Evolutionary conservation across 2,113 vertebrate genomes (phyloP).

Genomic region (Ictalurus punctatus): DNA sequence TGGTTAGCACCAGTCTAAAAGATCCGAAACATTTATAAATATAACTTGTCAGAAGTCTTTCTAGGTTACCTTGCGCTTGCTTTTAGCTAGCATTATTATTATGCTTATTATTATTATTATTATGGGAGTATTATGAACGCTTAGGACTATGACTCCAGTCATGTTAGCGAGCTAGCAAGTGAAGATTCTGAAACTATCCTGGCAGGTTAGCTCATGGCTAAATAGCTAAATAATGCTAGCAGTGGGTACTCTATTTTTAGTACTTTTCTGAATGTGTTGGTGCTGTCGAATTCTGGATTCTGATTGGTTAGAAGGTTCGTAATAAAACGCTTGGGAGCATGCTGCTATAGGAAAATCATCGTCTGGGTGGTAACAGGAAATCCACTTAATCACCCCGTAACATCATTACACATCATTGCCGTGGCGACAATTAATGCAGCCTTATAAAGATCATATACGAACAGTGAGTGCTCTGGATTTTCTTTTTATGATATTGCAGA

Average conservation of each 20-base stretch:
- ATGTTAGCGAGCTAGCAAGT: neutral
- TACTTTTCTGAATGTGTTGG: neutral
- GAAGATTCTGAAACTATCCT: too few relatives aligned
- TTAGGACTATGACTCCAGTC: neutral
- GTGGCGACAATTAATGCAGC: neutral
- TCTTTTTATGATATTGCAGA: neutral
- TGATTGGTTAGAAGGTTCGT: too few relatives aligned
- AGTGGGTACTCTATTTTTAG: neutral
- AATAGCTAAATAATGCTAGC: neutral
- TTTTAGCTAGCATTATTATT: neutral
- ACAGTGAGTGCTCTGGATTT: neutral
- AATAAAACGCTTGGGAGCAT: too few relatives aligned
- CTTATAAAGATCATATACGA: neutral
- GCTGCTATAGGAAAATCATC: neutral
- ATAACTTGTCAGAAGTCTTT: neutral
- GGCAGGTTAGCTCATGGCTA: neutral
- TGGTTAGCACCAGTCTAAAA: neutral
- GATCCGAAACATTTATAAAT: neutral
- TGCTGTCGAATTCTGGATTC: too few relatives aligned
- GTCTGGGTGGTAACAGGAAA: neutral
- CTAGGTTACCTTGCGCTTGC: neutral
- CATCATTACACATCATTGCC: neutral
- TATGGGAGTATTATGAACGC: neutral
- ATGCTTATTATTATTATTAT: too few relatives aligned
- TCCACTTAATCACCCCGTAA: neutral